These are phyloP conservation scores for Loripinus fragilis DNA, from an alignment of 2,888 invertebrate species.

Conservation along the genomic window DNA sequence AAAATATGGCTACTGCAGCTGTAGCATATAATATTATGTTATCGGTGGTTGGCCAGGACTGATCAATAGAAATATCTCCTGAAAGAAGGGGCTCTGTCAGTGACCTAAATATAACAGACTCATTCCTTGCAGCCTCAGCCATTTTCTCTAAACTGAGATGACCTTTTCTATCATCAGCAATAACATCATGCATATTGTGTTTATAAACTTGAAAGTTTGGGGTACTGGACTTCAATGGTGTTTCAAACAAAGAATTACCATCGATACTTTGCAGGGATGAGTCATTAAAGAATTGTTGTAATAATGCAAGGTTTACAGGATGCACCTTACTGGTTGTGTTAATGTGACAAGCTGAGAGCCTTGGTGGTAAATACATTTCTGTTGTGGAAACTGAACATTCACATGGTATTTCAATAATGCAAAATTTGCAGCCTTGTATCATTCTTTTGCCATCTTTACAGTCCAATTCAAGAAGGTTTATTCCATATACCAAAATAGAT, in stretches of 20 bases:
- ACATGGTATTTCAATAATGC: no score
- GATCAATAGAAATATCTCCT: no score
- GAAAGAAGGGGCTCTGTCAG: no score
- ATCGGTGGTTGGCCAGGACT: conserved; percentile 14
- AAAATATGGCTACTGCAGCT: conserved; percentile 15
- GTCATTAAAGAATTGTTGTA: conserved; percentile 17
- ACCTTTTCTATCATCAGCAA: no score
- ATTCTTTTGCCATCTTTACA: no score
- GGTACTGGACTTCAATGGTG: conserved; percentile 14
- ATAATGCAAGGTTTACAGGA: not conserved
- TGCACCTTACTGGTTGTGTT: not conserved
- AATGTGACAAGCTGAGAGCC: not conserved
- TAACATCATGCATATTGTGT: no score
- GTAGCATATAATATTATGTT: conserved; percentile 31
- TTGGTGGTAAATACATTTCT: not conserved
- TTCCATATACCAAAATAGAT: no score
- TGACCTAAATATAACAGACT: no score
- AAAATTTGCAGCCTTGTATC: no score
- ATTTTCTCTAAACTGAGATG: conserved; percentile 37
- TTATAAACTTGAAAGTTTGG: conserved; percentile 25
- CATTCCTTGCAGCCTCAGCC: no score
- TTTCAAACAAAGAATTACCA: conserved; percentile 26
- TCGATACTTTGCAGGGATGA: conserved; percentile 16
- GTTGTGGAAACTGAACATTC: not conserved
- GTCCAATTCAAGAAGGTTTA: no score